phyloP scores from a whole-genome alignment of 2,113 vertebrate genomes.

The Misgurnus mizolepis region DNA sequence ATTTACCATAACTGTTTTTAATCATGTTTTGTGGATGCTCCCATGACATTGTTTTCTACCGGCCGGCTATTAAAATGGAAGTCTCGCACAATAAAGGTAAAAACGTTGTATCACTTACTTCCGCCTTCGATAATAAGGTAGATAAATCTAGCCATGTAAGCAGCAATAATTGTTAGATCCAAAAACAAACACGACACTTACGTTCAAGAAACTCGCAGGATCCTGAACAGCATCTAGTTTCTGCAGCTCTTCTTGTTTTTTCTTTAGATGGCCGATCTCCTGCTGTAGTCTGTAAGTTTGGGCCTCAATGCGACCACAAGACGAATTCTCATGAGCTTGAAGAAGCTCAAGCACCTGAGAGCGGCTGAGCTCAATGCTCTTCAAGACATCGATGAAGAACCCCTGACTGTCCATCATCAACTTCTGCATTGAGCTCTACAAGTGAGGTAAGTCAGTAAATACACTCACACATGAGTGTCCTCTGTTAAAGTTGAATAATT shows the following conservation, averaged over 20 bases:
- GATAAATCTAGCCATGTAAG: too few species aligned
- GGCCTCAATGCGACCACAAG: slow-evolving; percentile 57
- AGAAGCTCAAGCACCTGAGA: slow-evolving; percentile 63
- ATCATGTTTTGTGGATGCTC: too few species aligned
- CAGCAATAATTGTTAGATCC: too few species aligned
- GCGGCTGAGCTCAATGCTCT: slow-evolving; percentile 59
- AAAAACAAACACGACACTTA: slow-evolving; percentile 37
- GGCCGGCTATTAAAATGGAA: too few species aligned
- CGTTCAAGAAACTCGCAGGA: slow-evolving; percentile 69
- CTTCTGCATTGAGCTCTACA: slow-evolving; percentile 65
- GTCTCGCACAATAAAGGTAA: too few species aligned
- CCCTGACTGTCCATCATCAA: slow-evolving; percentile 63
- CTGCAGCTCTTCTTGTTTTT: slow-evolving; percentile 64
- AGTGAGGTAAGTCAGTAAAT: not conserved
- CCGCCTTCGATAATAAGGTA: too few species aligned
- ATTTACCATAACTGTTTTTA: too few species aligned
- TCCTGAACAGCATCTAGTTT: slow-evolving; percentile 64
- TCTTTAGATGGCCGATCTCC: slow-evolving; percentile 63
- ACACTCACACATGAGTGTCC: not conserved
- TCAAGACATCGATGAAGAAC: slow-evolving; percentile 60
- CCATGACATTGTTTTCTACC: too few species aligned
- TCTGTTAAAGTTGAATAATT: not conserved
- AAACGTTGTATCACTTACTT: too few species aligned
- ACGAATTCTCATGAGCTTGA: slow-evolving; percentile 56
- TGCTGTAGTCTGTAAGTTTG: slow-evolving; percentile 66